Conservation (phyloP, 2,888 invertebrate species). For the Phania funesta region DNA sequence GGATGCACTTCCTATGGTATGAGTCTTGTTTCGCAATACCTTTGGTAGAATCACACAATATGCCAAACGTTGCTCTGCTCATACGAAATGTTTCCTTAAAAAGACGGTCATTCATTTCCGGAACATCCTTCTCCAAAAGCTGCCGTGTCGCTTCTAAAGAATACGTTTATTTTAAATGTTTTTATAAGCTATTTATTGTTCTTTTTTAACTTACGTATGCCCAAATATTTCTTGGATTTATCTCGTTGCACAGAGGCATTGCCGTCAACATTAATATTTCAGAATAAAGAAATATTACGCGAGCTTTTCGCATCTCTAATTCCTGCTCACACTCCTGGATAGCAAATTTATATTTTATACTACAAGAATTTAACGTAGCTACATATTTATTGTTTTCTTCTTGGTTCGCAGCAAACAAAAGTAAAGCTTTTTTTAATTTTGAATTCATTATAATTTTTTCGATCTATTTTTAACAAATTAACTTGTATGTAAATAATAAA, state of each 20-base stretch:
- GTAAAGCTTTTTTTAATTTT: background rate
- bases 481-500: constrained; percentile 4
- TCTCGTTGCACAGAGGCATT: constrained; percentile 1
- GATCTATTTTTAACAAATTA: constrained; percentile 8
- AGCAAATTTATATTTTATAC: background rate
- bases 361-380: constrained; percentile 13
- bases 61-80: background rate
- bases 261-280: constrained; percentile 11
- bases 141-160: background rate
- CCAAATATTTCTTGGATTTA: constrained; percentile 9
- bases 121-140: constrained; percentile 15
- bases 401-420: constrained; percentile 1
- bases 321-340: background rate
- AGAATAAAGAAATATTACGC: background rate
- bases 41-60: constrained; percentile 3
- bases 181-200: background rate
- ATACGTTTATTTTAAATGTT: constrained; percentile 3
- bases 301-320: background rate
- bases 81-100: constrained; percentile 9
- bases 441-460: background rate
- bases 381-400: constrained; percentile 4
- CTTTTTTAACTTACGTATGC: constrained; percentile 3
- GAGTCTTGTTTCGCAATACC: constrained; percentile 9
- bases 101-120: background rate
- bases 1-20: background rate